These are phyloP conservation scores for Pocillopora verrucosa DNA, from an alignment of 64 coral and sea anemone species.

Conservation along the genomic window DNA sequence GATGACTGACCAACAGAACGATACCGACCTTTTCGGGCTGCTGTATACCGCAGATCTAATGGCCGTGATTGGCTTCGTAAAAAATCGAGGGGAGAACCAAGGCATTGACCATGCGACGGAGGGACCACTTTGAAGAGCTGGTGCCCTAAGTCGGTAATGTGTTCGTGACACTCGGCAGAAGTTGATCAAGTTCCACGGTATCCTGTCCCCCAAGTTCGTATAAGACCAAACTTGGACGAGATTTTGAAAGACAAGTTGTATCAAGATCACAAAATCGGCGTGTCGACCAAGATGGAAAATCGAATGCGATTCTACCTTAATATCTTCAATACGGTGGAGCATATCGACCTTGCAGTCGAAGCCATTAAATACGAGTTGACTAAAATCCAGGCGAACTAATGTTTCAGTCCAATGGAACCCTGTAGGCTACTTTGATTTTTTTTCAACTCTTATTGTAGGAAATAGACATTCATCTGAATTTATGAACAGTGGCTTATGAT, in stretches of 20 bases:
- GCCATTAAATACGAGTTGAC: background rate
- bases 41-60: slow-evolving; percentile 45
- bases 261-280: slow-evolving; percentile 14
- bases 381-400: background rate
- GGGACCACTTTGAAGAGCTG: background rate
- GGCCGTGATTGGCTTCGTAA: slow-evolving; percentile 20
- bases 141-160: background rate
- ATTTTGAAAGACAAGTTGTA: background rate
- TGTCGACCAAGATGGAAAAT: slow-evolving; percentile 1
- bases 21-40: slow-evolving; percentile 9
- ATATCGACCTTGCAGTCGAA: background rate
- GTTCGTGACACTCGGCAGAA: background rate
- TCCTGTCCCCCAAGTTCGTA: slow-evolving; percentile 10
- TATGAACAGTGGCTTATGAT: background rate
- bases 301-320: background rate
- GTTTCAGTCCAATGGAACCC: background rate
- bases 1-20: slow-evolving; percentile 29
- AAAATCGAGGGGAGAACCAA: slow-evolving; percentile 30
- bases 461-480: background rate
- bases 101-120: background rate
- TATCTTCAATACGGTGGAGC: slow-evolving; percentile 7
- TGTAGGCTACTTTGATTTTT: background rate
- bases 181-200: background rate
- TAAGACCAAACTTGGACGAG: background rate
- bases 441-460: background rate